A percentile compares a stretch with the other conserved stretches of the same genome.
These are phyloP conservation scores for Platycercus adscitus DNA, from an alignment of 2,113 vertebrate species.

Conservation along the genomic window DNA sequence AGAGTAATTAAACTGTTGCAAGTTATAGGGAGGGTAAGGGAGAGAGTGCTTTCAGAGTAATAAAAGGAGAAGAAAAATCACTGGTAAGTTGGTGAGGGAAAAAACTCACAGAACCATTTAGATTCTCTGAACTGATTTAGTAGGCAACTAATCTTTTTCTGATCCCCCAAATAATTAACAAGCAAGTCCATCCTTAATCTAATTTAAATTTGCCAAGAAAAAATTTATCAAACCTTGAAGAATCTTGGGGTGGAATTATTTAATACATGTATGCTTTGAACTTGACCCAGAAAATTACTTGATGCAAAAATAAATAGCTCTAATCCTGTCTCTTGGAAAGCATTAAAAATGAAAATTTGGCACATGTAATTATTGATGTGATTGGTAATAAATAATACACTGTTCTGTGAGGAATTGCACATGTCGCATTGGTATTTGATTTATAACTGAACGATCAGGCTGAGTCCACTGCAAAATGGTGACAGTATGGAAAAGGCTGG, in stretches of 20 bases:
- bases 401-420: not conserved
- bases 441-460: not conserved
- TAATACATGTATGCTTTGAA: not conserved
- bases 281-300: not conserved
- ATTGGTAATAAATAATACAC: not conserved
- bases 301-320: not conserved
- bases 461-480: not conserved
- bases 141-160: not conserved
- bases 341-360: not conserved
- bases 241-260: not conserved
- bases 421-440: not conserved
- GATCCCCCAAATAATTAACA: not conserved
- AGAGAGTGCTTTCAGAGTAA: not conserved
- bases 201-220: not conserved
- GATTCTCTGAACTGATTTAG: not conserved
- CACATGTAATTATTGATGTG: not conserved
- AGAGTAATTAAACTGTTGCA: not conserved
- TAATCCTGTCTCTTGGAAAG: not conserved
- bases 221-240: not conserved
- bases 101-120: not conserved
- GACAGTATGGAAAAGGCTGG: not conserved
- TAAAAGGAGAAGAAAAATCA: not conserved
- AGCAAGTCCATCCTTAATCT: not conserved
- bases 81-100: not conserved
- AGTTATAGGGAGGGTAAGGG: not conserved